Evolutionary conservation across 2,113 vertebrate genomes (phyloP), one percentile per base, ranked within the genome.

Genomic region (Pampusana beccarii): DNA sequence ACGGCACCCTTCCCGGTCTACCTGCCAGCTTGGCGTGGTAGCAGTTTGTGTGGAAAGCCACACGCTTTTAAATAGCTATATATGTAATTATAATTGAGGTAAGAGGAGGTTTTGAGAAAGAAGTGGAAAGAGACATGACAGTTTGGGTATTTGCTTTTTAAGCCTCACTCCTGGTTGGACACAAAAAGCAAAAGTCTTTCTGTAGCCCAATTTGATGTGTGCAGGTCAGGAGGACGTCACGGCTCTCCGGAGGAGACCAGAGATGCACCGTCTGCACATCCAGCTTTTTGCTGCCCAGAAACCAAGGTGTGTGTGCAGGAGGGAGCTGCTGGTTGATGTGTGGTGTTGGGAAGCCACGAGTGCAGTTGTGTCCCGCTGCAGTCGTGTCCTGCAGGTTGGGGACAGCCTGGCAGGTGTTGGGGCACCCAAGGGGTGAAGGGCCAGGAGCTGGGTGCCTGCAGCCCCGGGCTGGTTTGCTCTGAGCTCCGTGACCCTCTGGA

Each of bases 191-290:
- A 48, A 62, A 71, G 23, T 26, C 16, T 80, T 90, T 77, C 57
- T 46, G 11, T 58, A 18, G 67, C 33, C 34, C 53, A 4, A 10
- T n/a, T 15, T 40, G 29, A 36, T 4, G 0, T 14, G 5, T 10
- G 26, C 53, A 25, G 53, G 20, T 56, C 48, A 21, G 61, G 31
- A 58, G 56, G 33, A 56, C 0, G 0, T 42, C 23, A 4, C 1
- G 0, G 64, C 34, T 86, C 42, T 16, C 33, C 0, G 1, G 65
- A 66, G 75, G 36, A 58, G 50, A 62, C 20, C 44, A 6, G 61
- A 60, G n/a, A 12, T 14, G 36, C 20, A 20, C 36, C 20, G 13
- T 42, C 26, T 60, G 46, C 38, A 1, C 0, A 0, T 26, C 23
- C 46, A 13, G 36, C 10, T 13, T 73, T 74, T 66, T 71, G 10